A percentile compares a stretch with the other conserved stretches of the same genome.
Conservation (phyloP, 2,888 invertebrate genomes). For the Luffia ferchaultella region DNA sequence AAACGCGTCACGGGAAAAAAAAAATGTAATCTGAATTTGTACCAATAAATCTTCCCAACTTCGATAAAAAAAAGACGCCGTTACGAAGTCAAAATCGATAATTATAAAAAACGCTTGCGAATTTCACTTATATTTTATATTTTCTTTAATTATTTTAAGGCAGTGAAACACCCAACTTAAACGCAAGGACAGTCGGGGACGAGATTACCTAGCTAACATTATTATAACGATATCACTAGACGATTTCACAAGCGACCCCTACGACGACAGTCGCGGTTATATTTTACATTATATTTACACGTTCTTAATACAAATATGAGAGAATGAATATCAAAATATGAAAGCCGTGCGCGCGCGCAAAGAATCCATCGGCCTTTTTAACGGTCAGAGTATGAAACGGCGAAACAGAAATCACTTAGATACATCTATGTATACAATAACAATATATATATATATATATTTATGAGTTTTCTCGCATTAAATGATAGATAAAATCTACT, state of each 20-base stretch:
- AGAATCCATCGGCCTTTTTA: constrained; percentile 63
- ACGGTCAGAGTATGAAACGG: constrained; percentile 47
- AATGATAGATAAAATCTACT: constrained; percentile 43
- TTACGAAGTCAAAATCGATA: too few relatives aligned
- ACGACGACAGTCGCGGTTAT: constrained; percentile 53
- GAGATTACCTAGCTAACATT: constrained; percentile 65
- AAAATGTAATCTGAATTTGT: too few relatives aligned
- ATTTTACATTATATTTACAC: constrained; percentile 65
- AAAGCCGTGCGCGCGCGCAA: constrained; percentile 55
- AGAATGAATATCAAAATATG: constrained; percentile 30
- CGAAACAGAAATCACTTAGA: constrained; percentile 45
- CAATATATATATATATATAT: constrained; percentile 52
- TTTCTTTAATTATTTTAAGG: constrained; percentile 55
- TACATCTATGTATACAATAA: constrained; percentile 55
- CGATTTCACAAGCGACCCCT: constrained; percentile 60
- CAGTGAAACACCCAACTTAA: constrained; percentile 66
- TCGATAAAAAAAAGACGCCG: too few relatives aligned
- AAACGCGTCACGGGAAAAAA: too few relatives aligned
- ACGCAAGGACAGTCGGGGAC: constrained; percentile 63
- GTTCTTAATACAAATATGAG: constrained; percentile 32
- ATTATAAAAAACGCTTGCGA: too few relatives aligned
- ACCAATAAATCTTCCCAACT: too few relatives aligned
- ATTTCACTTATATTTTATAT: too few relatives aligned
- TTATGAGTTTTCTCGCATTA: constrained; percentile 43
- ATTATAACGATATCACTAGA: constrained; percentile 50